Percentiles rank a stretch among this genome's conserved stretches.
These are phyloP conservation scores for Sesia apiformis DNA, from an alignment of 2,888 invertebrate genomes.

Conservation along the genomic window DNA sequence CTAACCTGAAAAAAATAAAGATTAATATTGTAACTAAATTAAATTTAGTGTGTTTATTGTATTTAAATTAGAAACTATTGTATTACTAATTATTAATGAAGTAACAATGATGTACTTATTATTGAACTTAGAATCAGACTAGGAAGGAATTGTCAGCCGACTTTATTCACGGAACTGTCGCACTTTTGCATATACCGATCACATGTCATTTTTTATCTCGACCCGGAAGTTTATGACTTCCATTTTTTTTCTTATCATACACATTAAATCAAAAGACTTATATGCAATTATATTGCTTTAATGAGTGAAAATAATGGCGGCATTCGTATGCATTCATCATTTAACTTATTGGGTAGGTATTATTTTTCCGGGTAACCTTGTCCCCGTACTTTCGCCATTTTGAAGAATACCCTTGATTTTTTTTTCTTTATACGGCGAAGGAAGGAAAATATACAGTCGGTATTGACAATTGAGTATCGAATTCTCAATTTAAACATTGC, in stretches of 20 bases:
- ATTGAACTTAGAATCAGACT: neutral
- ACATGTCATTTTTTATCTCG: constrained; percentile 16
- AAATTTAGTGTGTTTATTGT: too few relatives aligned
- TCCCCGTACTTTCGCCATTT: constrained; percentile 5
- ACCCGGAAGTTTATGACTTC: constrained; percentile 21
- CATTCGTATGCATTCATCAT: neutral
- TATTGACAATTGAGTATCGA: too few relatives aligned
- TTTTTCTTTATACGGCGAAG: neutral
- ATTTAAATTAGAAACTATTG: too few relatives aligned
- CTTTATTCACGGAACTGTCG: neutral
- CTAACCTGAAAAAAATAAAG: too few relatives aligned
- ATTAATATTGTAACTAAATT: too few relatives aligned
- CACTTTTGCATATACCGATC: neutral
- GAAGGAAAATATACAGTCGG: neutral
- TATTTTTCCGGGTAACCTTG: constrained; percentile 36
- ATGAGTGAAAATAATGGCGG: neutral
- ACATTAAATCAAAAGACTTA: neutral
- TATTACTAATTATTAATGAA: too few relatives aligned
- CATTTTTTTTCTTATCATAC: neutral
- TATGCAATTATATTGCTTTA: neutral
- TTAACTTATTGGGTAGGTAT: neutral
- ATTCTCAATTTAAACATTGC: too few relatives aligned
- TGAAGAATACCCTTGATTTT: neutral
- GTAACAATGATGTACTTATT: too few relatives aligned
- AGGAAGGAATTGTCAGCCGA: neutral